Base-by-base conservation (phyloP, 2,797 vertebrate genomes). In the Sebastes oblongus region DNA sequence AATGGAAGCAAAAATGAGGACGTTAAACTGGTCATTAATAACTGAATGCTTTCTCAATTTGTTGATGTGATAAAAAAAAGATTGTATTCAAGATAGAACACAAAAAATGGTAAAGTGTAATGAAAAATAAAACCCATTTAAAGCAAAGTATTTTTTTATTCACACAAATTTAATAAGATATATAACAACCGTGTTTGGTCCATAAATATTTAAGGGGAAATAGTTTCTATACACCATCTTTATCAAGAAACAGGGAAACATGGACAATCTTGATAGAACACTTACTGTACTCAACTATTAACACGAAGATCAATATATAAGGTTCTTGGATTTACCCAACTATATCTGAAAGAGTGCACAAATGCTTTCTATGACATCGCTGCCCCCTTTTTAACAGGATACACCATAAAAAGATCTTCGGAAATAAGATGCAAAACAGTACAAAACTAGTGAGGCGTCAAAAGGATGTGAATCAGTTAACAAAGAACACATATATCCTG, bases 131-230 rank as follows among this genome's bases (percentile, higher is more conserved):
- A 98, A 98, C 96, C 97, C 97, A 94, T 97, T 97, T 97, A 97
- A 98, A 97, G 96, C 98, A 96, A 98, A 97, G 96, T 97, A 96
- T 96, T 99, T 96, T 99, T 99, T 99, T 99, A 98, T 99, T 99
- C 97, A 99, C 98, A 99, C 98, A 99, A 98, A 98, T 98, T 98
- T 98, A 99, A 99, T 99, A 97, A 97, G 97, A 97, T 98, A 98
- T 98, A 97, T 99, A 98, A 99, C 98, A 99, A 99, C 97, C 97
- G 97, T 46, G 42, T 98, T 99, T 99, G 98, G 98, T 99, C 98
- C 98, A 99, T 99, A 99, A 99, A 99, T 99, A 99, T 99, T 99
- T 99, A 98, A 95, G 96, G 97, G 97, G 97, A 96, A 97, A 98
- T 98, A 98, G 96, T 97, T 97, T 98, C 97, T 99, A 98, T 99